Evolutionary conservation across 2,113 vertebrate genomes (phyloP), one percentile per base, ranked within the genome.

Genomic region (Ophthalmolycus amberensis): DNA sequence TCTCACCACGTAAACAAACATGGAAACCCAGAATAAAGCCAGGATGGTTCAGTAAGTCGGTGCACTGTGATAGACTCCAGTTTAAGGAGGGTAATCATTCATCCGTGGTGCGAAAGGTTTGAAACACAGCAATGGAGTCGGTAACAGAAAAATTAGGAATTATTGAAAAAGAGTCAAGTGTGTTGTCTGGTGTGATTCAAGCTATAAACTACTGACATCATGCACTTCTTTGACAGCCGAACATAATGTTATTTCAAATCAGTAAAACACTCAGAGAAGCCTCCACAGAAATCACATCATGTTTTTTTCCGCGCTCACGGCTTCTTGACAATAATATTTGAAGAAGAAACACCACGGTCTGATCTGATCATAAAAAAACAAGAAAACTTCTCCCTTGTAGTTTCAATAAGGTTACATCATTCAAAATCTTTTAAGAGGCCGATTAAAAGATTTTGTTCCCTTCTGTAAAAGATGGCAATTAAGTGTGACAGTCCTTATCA

Each of bases 1-100:
- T 64, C 29, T 65, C 34, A 56, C 56, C 40, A n/a, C 68, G 58
- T 32, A 79, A 89, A 70, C 73, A 81, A 85, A 79, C 56, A 75
- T 6, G 20, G 50, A 71, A 15, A 44, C 64, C 59, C 5, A 0
- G 9, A 29, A 74, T 27, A 10, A 52, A 65, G 29, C 52, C 37
- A 42, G 50, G 60, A 27, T 5, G 8, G 52, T 29, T 75, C 56
- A n/a, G 29, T 65, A 54, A 74, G 75, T 72, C 54, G 59, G 60
- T 42, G 22, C n/a, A 73, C 32, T 46, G 27, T 25, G 37, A 78
- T 48, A 22, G 22, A 38, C 62, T 77, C 27, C 10, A 18, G 50
- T 75, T 29, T 56, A 54, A 59, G 8, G 46, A 54, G 4, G 50
- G 42, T 66, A 20, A 76, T 44, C 75, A 60, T 52, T 60, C 8